phyloP scores from a whole-genome alignment of 1,140 invertebrate genomes.

The Orchesella cincta region DNA sequence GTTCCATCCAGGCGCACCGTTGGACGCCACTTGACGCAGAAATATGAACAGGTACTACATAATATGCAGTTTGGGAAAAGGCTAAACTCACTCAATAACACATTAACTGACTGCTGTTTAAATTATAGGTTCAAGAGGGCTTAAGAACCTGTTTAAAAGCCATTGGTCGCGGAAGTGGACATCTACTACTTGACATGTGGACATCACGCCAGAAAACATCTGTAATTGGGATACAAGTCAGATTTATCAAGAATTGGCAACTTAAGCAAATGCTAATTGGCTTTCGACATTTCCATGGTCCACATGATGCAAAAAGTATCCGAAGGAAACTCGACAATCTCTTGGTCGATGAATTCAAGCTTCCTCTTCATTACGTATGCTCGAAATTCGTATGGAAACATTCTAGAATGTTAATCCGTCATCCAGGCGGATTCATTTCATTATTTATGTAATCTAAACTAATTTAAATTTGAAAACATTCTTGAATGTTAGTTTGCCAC shows the following conservation, averaged over 20 bases:
- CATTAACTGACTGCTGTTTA: too few relatives aligned
- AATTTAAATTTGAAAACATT: not conserved
- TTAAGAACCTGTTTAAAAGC: not conserved
- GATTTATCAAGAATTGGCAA: slow-evolving; percentile 5
- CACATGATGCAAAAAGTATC: not conserved
- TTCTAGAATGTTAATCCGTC: not conserved
- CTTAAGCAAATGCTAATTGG: not conserved
- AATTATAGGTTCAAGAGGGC: not conserved
- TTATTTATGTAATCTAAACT: not conserved
- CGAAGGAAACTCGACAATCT: too few relatives aligned
- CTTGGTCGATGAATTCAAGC: too few relatives aligned
- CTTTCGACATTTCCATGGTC: not conserved
- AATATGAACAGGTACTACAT: too few relatives aligned
- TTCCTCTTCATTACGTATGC: too few relatives aligned
- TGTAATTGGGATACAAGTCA: not conserved
- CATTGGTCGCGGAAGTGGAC: not conserved
- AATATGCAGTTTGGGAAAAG: too few relatives aligned
- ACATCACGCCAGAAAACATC: not conserved
- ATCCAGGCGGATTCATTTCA: not conserved
- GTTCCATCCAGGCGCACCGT: too few relatives aligned
- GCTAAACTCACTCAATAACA: too few relatives aligned
- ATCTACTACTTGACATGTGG: slow-evolving; percentile 6
- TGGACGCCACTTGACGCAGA: too few relatives aligned
- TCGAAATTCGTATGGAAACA: not conserved
- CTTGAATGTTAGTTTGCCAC: not conserved